phyloP scores from a whole-genome alignment of 2,797 vertebrate genomes.

The Garrulus glandarius region DNA sequence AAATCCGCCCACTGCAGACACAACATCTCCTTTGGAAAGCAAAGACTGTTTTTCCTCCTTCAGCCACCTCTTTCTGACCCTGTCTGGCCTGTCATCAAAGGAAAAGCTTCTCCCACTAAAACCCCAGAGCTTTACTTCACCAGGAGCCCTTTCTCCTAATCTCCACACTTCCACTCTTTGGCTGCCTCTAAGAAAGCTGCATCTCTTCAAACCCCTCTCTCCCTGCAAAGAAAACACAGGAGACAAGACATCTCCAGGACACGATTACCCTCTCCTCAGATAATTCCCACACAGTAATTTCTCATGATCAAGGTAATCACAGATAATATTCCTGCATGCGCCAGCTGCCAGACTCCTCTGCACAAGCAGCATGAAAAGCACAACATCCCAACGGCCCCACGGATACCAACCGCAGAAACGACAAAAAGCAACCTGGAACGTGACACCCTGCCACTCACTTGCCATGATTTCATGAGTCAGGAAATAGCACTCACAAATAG shows the following conservation, averaged over 20 bases:
- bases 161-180: neutral
- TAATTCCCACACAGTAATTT: neutral
- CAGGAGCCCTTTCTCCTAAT: neutral
- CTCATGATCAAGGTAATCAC: neutral
- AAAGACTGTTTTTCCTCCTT: neutral
- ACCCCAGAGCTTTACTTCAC: neutral
- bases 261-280: neutral
- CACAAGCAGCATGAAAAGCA: neutral
- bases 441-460: neutral
- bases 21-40: neutral
- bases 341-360: neutral
- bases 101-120: constrained; percentile 9
- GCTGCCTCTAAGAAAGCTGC: neutral
- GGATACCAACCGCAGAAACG: fast-evolving
- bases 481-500: neutral
- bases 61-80: neutral
- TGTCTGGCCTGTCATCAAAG: constrained; percentile 9
- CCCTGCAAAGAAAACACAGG: neutral
- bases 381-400: neutral
- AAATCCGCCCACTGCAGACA: neutral
- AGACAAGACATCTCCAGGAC: neutral
- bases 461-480: neutral
- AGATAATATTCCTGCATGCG: neutral
- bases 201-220: neutral
- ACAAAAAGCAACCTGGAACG: neutral